Evolutionary conservation across 2,113 vertebrate genomes (phyloP), one percentile per base, ranked within the genome.

Genomic region (Gallinago paraguaiae): DNA sequence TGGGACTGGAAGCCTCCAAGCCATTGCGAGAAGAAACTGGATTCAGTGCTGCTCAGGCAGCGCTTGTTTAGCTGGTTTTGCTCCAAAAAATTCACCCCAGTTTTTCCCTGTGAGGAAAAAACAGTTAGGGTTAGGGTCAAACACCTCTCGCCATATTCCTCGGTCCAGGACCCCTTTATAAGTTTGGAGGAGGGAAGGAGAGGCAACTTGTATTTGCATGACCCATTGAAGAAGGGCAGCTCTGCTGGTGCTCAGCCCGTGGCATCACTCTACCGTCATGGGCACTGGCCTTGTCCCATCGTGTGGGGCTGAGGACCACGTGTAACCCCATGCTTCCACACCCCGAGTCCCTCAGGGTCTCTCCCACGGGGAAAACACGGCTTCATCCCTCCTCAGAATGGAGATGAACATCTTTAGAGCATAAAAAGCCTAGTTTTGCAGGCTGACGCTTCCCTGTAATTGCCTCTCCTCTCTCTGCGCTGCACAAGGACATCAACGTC

Each of bases 241-340:
- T 71, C 28, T 54, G 61, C 24, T 43, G 10, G 12, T 9, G 48
- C 53, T 65, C 19, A 37, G 35, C 43, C 27, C 4, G 2, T 60
- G 51, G 16, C 77, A 25, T 54, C 25, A 8, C 45, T 35, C 51
- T 63, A 86, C 60, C 24, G 0, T 2, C 17, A 15, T 5, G 35
- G 60, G 20, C 1, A 23, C 48, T 43, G 75, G 11, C 35, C 25
- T 85, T 1, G 0, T 64, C 31, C 39, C 4, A 0, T 19, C 28
- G 17, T 1, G 2, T 17, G 54, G 1, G 0, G 6, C 54, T 74
- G 46, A 74, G 25, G 9, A 24, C 33, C 23, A 18, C 6, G 0
- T 5, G 5, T 20, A 39, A 3, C 37, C 51, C 46, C 17, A 7
- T 9, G 7, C 11, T 31, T 59, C 68, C 70, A 39, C 6, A 22